Evolutionary conservation across 2,888 invertebrate genomes (phyloP), one percentile per base, ranked within the genome.

Genomic region (Ceraclea dissimilis): DNA sequence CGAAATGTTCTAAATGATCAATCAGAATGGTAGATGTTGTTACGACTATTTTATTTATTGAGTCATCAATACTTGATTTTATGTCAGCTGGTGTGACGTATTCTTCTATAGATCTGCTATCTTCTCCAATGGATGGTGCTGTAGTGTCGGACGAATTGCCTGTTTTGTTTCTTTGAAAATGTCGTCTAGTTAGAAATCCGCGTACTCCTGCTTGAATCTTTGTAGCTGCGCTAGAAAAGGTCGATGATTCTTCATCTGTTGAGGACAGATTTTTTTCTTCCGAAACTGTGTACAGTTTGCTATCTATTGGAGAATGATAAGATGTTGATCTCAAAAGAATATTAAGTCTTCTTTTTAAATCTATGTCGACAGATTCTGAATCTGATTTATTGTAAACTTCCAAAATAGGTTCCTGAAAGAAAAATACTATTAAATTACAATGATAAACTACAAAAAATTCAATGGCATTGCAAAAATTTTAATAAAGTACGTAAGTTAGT

Each of bases 141-240:
- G 71, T 70, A 31, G 67, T 68, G 44, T 65, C 71, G 54, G 72
- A 69, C 5, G 75, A 75, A 65, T 73, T 73, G 17, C 70, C 66
- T 1, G 73, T 72, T 70, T 73, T 76, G 58, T 71, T 71, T 39
- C 70, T 69, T 63, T 73, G 70, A n/a, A 74, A 64, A 65, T 72
- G 73, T 66, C 78, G 81, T 57, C 84, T 73, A 34, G 82, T 82
- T 65, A 85, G 75, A 67, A 80, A 86, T 2, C 86, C 85, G 59
- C 85, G 75, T 48, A 86, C 82, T 49, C 84, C 82, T 4, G 84
- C 83, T 70, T 85, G 85, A 63, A 85, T 84, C 64, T 79, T 79
- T 2, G 81, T 82, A 33, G 84, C 84, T 17, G 80, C 82, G 66
- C 79, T 79, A 19, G 78, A 78, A 56, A 78, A 64, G 19, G 75